Conservation (phyloP, 2,888 invertebrate genomes). For the Dicycla oo region DNA sequence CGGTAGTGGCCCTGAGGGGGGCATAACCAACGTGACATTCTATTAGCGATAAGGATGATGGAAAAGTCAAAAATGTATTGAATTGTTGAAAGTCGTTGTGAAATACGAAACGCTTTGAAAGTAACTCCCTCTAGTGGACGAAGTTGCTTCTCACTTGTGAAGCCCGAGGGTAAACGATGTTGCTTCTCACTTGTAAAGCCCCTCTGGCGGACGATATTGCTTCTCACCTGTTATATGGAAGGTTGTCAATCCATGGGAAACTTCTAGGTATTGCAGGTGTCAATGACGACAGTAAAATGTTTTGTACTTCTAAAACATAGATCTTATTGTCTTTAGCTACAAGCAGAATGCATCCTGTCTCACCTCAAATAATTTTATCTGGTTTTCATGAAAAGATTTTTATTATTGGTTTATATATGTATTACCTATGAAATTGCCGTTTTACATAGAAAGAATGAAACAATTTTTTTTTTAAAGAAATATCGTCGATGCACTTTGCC, state of each 20-base stretch:
- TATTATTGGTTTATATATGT: too few relatives aligned
- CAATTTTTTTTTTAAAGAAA: too few relatives aligned
- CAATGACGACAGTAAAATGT: not conserved
- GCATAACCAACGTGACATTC: too few relatives aligned
- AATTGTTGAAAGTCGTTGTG: not conserved
- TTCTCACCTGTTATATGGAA: not conserved
- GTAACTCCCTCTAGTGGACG: not conserved
- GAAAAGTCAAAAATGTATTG: not conserved
- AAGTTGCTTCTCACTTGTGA: too few relatives aligned
- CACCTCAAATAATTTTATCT: not conserved
- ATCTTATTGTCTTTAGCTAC: not conserved
- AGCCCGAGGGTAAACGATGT: not conserved
- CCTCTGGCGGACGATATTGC: not conserved
- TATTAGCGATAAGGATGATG: too few relatives aligned
- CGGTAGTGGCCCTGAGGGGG: too few relatives aligned
- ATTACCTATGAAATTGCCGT: too few relatives aligned
- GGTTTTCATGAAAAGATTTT: not conserved
- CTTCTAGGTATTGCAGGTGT: not conserved
- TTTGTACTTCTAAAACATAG: not conserved
- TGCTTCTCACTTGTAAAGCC: too few relatives aligned
- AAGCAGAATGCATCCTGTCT: too few relatives aligned
- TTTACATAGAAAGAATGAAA: too few relatives aligned
- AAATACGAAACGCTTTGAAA: not conserved
- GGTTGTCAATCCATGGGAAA: too few relatives aligned
- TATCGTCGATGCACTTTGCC: too few relatives aligned